These are phyloP conservation scores for Acrobasis consociella DNA, from an alignment of 2,888 invertebrate genomes.

Conservation along the genomic window DNA sequence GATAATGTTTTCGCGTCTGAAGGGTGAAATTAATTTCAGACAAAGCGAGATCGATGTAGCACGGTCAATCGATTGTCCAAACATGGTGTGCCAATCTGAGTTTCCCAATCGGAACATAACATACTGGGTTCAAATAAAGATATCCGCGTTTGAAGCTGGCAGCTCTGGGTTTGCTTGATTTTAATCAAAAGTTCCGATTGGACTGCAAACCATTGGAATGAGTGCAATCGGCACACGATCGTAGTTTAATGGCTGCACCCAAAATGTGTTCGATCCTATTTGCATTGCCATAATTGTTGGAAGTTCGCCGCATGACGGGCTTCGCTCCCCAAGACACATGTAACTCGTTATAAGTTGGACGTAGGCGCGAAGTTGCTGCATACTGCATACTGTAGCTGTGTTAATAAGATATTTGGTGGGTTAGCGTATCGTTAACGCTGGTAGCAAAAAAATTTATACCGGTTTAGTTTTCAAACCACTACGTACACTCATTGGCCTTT, in stretches of 20 bases:
- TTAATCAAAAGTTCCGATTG: constrained; percentile 82
- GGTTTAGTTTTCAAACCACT: not conserved
- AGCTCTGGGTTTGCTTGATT: constrained; percentile 75
- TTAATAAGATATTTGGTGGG: constrained; percentile 19
- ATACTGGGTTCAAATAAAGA: constrained; percentile 76
- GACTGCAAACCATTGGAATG: constrained; percentile 65
- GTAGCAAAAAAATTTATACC: constrained; percentile 19
- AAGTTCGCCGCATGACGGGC: constrained; percentile 51
- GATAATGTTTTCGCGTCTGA: not conserved
- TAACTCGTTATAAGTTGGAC: constrained; percentile 68
- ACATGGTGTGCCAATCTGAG: constrained; percentile 59
- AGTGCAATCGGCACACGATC: constrained; percentile 63
- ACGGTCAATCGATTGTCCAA: constrained; percentile 64
- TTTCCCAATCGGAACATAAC: constrained; percentile 66
- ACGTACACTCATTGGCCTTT: too few species aligned
- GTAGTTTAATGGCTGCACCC: constrained; percentile 65
- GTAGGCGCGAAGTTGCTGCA: constrained; percentile 37
- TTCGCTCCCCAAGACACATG: constrained; percentile 39
- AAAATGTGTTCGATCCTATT: constrained; percentile 73
- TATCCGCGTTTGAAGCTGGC: constrained; percentile 65
- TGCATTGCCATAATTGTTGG: constrained; percentile 69
- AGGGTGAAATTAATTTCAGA: constrained; percentile 21
- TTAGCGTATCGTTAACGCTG: not conserved
- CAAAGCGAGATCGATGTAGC: constrained; percentile 25
- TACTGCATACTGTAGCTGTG: constrained; percentile 16